Base-by-base conservation (phyloP, 2,113 vertebrate species). In the Phocoena sinus region DNA sequence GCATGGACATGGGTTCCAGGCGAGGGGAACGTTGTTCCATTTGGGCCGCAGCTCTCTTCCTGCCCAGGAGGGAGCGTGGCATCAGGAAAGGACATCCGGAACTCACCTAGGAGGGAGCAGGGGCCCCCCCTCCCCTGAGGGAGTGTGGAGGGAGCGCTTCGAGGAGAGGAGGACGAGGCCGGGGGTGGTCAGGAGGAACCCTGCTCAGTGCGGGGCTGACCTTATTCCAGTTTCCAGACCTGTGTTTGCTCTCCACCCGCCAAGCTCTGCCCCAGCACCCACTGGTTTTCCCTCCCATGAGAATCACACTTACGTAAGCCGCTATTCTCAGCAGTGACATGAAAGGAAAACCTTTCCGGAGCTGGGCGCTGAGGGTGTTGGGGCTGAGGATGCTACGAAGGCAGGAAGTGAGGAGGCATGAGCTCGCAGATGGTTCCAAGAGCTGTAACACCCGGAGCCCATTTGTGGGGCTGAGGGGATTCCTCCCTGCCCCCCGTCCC, bases 391-490 rank as follows among this genome's bases (percentile, higher is more conserved):
- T 44, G 79, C 95, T 97, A 53, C 68, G 58, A 97, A 97, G 96
- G 94, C 98, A 98, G 96, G 88, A 92, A 90, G 50, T 95, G 93
- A 96, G 98, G 98, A 97, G 83, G 93, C 95, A 91, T 89, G 77
- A 95, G 97, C 94, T 98, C 91, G 77, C 93, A 94, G 95, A 95
- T 88, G 94, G 63, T 95, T 98, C 94, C 94, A 85, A 97, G 97
- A 98, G 97, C 74, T 98, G 73, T 98, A 98, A 98, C 98, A 96
- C 96, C 98, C 86, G 93, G 94, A 90, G 96, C 97, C 96, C 96
- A 97, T 17, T 96, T 33, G 81, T 96, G 98, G 95, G 95, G 94
- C 98, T 98, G 97, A 98, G 98, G 98, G 98, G 98, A 99, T 98
- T 98, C 98, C 98, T 97, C 97, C 94, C 94, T 53, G 53, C 94